A percentile compares a stretch with the other conserved stretches of the same genome.
These are phyloP conservation scores for Mythimna vitellina DNA, from an alignment of 2,888 invertebrate species.

Conservation along the genomic window DNA sequence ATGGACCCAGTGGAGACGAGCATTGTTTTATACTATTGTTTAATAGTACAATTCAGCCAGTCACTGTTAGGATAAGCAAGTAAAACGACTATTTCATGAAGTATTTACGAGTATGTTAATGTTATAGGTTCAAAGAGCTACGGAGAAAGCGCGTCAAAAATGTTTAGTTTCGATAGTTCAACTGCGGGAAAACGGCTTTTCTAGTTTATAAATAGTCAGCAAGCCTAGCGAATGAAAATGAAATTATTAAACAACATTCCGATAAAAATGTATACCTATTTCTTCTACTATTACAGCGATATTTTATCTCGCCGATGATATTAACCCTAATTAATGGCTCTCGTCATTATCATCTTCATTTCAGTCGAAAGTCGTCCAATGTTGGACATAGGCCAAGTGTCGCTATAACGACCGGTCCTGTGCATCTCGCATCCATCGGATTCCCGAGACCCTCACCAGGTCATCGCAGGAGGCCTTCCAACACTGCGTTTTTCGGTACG, in stretches of 20 bases:
- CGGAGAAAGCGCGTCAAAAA: constrained; percentile 47
- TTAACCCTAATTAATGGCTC: not conserved
- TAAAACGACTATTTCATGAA: constrained; percentile 38
- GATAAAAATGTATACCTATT: not conserved
- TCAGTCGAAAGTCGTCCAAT: too few relatives aligned
- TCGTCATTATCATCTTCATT: not conserved
- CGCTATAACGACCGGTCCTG: too few relatives aligned
- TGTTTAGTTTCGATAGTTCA: constrained; percentile 27
- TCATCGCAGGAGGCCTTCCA: too few relatives aligned
- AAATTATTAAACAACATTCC: not conserved
- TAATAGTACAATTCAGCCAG: constrained; percentile 54
- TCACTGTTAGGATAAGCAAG: constrained; percentile 33
- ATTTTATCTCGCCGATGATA: not conserved
- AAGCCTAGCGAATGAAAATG: not conserved
- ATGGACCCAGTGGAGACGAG: constrained; percentile 32
- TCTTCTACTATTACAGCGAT: not conserved
- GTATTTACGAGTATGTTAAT: constrained; percentile 57
- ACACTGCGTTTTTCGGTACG: too few relatives aligned
- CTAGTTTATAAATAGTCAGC: constrained; percentile 33
- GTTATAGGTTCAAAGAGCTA: constrained; percentile 30
- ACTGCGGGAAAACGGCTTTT: constrained; percentile 36
- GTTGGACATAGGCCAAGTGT: too few relatives aligned
- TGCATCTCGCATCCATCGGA: too few relatives aligned
- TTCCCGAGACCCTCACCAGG: too few relatives aligned
- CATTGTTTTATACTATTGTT: constrained; percentile 55